Conservation (phyloP, 1,140 invertebrate species). For the Caenorhabditis remanei region DNA sequence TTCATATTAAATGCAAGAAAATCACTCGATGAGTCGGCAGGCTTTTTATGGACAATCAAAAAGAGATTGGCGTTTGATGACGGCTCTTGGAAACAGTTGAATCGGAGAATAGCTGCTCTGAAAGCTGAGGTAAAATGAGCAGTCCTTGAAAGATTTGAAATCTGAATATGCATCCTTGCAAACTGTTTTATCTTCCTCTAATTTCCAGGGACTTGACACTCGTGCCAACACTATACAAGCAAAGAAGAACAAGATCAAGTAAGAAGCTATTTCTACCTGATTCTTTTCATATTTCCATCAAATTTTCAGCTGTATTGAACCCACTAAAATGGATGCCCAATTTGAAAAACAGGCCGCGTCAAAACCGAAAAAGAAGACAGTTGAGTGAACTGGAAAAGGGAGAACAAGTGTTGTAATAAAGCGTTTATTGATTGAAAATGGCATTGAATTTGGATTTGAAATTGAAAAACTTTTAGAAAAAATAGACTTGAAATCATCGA, state of each 20-base stretch:
- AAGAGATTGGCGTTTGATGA: slow-evolving; percentile 44
- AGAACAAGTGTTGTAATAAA: background rate
- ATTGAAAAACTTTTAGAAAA: background rate
- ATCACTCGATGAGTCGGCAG: background rate
- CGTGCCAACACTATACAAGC: background rate
- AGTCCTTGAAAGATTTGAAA: background rate
- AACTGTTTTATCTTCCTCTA: background rate
- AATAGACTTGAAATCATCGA: background rate
- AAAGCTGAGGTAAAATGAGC: background rate
- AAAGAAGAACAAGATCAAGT: slow-evolving; percentile 1
- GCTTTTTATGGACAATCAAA: slow-evolving; percentile 19
- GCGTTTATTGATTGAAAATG: background rate
- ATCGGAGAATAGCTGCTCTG: background rate
- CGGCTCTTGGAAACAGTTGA: slow-evolving; percentile 38
- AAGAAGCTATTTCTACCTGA: background rate
- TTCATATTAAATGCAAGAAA: background rate
- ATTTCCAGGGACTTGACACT: slow-evolving; percentile 20
- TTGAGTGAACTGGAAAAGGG: background rate
- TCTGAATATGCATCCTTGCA: background rate
- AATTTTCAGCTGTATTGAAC: slow-evolving; percentile 5
- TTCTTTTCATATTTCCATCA: background rate
- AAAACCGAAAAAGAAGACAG: slow-evolving; percentile 30
- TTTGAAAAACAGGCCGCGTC: background rate
- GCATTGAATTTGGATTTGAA: background rate
- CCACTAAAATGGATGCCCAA: background rate